phyloP scores from a whole-genome alignment of 2,888 invertebrate genomes.

The Laothoe populi region DNA sequence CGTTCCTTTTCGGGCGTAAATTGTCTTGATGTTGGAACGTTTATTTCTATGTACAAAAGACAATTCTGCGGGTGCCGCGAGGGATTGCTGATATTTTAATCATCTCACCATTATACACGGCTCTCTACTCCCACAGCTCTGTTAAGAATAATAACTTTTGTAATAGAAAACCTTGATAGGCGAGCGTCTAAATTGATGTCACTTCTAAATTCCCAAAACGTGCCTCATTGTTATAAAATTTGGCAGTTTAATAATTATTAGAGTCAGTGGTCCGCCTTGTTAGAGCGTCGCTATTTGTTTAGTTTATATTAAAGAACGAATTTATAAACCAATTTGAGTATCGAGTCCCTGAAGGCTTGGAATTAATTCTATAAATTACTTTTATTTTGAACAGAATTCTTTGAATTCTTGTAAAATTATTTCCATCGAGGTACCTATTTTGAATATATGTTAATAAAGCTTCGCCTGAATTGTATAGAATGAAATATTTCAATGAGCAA shows the following conservation, averaged over 20 bases:
- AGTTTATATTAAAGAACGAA: slow-evolving; percentile 4
- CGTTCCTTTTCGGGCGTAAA: slow-evolving; percentile 51
- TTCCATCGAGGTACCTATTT: no score
- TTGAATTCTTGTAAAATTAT: background rate
- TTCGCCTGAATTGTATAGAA: no score
- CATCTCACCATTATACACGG: slow-evolving; percentile 53
- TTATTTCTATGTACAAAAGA: slow-evolving; percentile 53
- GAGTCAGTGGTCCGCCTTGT: slow-evolving; percentile 10
- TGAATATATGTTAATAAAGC: no score
- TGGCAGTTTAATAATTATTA: slow-evolving; percentile 26
- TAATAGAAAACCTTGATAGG: slow-evolving; percentile 40
- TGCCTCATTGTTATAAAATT: slow-evolving; percentile 25
- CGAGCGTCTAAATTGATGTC: slow-evolving; percentile 25
- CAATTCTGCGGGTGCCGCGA: slow-evolving; percentile 43
- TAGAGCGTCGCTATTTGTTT: background rate
- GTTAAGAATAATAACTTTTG: slow-evolving; percentile 49
- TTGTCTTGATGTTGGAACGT: slow-evolving; percentile 55
- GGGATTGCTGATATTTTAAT: slow-evolving; percentile 61
- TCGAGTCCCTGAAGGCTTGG: background rate
- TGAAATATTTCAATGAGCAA: no score
- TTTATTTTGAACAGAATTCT: background rate
- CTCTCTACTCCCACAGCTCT: slow-evolving; percentile 42
- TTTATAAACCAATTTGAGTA: background rate
- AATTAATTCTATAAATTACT: background rate
- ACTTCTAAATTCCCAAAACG: slow-evolving; percentile 22